phyloP scores from a whole-genome alignment of 2,888 invertebrate genomes.

The Phengaris alcon region DNA sequence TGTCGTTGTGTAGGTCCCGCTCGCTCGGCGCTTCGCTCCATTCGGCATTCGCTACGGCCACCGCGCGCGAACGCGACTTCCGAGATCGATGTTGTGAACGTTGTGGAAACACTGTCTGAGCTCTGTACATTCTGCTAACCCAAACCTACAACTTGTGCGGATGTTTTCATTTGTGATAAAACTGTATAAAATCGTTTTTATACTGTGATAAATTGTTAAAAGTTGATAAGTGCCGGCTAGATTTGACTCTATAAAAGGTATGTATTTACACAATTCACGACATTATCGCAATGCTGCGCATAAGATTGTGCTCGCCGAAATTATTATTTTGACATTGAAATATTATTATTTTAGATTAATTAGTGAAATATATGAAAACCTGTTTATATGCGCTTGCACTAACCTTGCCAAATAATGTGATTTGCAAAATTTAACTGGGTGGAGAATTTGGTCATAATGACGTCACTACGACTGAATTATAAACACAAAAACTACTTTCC shows the following conservation, averaged over 20 bases:
- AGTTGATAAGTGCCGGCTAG: slow-evolving; percentile 45
- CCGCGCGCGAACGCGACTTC: slow-evolving; percentile 50
- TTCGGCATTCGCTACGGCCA: slow-evolving; percentile 46
- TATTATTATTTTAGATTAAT: background rate
- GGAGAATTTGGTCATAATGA: slow-evolving; percentile 68
- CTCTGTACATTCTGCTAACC: slow-evolving; percentile 52
- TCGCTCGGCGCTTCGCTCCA: slow-evolving; percentile 45
- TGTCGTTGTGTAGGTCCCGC: background rate
- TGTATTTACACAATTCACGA: slow-evolving; percentile 62
- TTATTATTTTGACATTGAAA: slow-evolving; percentile 34
- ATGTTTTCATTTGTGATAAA: slow-evolving; percentile 50
- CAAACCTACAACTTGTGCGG: slow-evolving; percentile 56
- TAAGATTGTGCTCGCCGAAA: slow-evolving; percentile 52
- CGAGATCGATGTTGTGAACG: slow-evolving; percentile 60
- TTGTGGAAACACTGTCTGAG: slow-evolving; percentile 49
- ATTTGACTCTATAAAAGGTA: slow-evolving; percentile 57
- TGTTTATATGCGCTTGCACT: slow-evolving; percentile 11
- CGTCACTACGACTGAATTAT: slow-evolving; percentile 73
- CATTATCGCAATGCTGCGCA: slow-evolving; percentile 54
- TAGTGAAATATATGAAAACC: background rate
- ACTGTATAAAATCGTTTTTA: slow-evolving; percentile 43
- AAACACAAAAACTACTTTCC: slow-evolving; percentile 67
- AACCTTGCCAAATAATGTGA: slow-evolving; percentile 40
- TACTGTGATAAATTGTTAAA: slow-evolving; percentile 42
- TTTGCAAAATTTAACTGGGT: slow-evolving; percentile 48